These are phyloP conservation scores for Frankliniella intonsa DNA, from an alignment of 2,888 invertebrate genomes.

Conservation along the genomic window DNA sequence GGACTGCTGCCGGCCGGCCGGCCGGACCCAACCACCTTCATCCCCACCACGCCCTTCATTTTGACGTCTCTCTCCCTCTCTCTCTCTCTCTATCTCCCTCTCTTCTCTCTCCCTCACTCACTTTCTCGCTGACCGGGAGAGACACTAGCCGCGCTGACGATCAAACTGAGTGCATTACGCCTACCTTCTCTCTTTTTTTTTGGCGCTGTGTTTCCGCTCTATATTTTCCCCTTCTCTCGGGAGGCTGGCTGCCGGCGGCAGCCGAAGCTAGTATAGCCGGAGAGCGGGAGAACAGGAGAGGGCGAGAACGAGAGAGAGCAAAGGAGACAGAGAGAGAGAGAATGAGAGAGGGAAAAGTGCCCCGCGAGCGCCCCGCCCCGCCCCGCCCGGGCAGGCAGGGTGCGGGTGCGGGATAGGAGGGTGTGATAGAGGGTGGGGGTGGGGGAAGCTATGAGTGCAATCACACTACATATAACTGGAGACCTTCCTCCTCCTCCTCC, in stretches of 20 bases:
- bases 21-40: background rate
- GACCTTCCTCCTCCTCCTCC: background rate
- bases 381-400: background rate
- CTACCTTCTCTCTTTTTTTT: background rate
- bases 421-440: background rate
- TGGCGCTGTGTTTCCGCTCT: background rate
- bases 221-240: too few species aligned
- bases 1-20: too few species aligned
- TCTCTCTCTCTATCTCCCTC: background rate
- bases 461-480: conserved; percentile 10
- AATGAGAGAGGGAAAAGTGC: background rate
- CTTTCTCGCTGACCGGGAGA: too few species aligned
- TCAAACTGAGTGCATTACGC: background rate
- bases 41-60: background rate
- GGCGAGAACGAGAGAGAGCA: background rate
- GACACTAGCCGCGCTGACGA: too few species aligned
- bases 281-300: background rate
- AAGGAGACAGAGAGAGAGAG: background rate
- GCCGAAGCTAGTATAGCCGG: too few species aligned
- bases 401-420: background rate
- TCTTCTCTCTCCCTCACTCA: background rate
- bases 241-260: too few species aligned
- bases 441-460: background rate
- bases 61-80: background rate
- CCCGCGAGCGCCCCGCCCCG: background rate